Base-by-base conservation (phyloP, 2,797 vertebrate genomes). In the Tinamus major region DNA sequence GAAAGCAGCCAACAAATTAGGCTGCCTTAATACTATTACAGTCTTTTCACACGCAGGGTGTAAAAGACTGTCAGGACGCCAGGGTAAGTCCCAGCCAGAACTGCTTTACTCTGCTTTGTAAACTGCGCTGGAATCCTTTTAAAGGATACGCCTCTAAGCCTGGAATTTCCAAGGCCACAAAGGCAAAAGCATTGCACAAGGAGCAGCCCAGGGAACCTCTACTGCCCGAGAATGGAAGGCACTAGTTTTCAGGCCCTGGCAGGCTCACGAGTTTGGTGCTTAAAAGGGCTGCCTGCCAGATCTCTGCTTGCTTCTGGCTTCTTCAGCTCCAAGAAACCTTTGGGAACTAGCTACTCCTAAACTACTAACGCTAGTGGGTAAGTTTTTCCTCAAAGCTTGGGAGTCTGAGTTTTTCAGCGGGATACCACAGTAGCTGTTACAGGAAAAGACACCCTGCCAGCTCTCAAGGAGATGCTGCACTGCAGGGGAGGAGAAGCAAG, bases 1-100 rank as follows among this genome's bases (percentile, higher is more conserved):
- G 49, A 93, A 88, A 92, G 83, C 83, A 94, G 90, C 91, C 90
- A 95, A 90, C 68, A 94, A 94, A 94, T 92, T 65, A 88, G 91
- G 46, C 67, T 92, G 79, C 74, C 61, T 86, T 90, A 95, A 96
- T 79, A 91, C 85, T 61, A 83, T 93, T 91, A 94, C 72, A 74
- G 71, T 63, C 83, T 94, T 92, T 93, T 87, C 78, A 85, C 15
- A 62, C 14, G 8, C 58, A 80, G 53, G 24, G 68, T 75, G 68
- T 87, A 82, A 91, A 46, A 92, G 71, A 80, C 85, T 94, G 90
- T 89, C 83, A 87, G 58, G 37, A 71, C 65, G 87, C 89, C 93
- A 96, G 68, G 7, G 53, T 46, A 65, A 90, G 75, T 84, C 86
- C 78, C 84, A 94, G 93, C 88, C 89, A 93, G 78, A 94, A 77